Evolutionary conservation across 2,113 vertebrate species (phyloP), one percentile per base, ranked within the genome.

Genomic region (Sprattus sprattus): DNA sequence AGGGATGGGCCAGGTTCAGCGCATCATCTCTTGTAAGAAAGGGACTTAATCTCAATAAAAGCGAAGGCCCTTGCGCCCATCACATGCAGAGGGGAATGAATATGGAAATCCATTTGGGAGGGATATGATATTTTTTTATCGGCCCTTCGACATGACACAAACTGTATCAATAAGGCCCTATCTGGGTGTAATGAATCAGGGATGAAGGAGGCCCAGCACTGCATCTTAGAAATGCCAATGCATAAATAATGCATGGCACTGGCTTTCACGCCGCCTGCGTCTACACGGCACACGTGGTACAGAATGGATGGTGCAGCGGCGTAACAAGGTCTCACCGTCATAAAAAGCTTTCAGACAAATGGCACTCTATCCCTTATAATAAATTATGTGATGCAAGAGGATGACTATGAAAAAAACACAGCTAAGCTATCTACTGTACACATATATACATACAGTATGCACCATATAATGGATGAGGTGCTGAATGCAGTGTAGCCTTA

Each of bases 291-390:
- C 90, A 87, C 89, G 89, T 75, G 85, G 88, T 88, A 89, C 86
- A 91, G 86, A 93, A 93, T 92, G 92, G 89, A 94, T 92, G 88
- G 89, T 46, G 90, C 88, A 89, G 84, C 88, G 90, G 88, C 86
- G 90, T 92, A 93, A 93, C 93, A 94, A 93, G 92, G 91, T 92
- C 92, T 92, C 86, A 87, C 83, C 85, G 87, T 93, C 91, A 93
- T 92, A 91, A 94, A 94, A 94, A 93, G 93, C 94, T 94, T 95
- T 94, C 92, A 94, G 94, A 93, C 92, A 94, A 95, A 95, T 93
- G 91, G 92, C 89, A 88, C 90, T 91, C 90, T 89, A 89, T 92
- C 92, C 90, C 91, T 91, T 86, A 90, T 90, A 89, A 93, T 94
- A 94, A 95, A 95, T 92, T 88, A 93, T 87, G 89, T 89, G 90